Base-by-base conservation (phyloP, 2,797 vertebrate genomes). In the Salarias fasciatus region DNA sequence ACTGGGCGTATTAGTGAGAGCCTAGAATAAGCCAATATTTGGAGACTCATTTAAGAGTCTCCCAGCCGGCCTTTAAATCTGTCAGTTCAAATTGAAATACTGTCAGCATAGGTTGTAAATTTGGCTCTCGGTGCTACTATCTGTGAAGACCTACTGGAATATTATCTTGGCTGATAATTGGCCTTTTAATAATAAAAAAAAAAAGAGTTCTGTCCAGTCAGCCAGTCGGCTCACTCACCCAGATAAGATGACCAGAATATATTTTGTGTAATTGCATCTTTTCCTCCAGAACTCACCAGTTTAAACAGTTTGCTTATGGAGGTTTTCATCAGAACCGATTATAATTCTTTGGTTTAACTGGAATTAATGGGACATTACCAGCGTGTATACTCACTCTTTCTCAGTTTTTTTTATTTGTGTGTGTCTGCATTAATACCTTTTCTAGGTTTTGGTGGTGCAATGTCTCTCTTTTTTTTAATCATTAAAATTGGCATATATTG, bases 41-140 rank as follows among this genome's bases (percentile, higher is more conserved):
- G 64, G 54, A 38, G 77, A 50, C 56, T 82, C 35, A 53, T 80
- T 72, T 68, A 48, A 47, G 49, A 46, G 28, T 67, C 38, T 43
- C 62, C 53, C 35, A 0, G 53, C 51, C 72, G 69, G 53, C 69
- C 76, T 83, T 79, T 79, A 72, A 82, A 79, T 75, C 61, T 74
- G 79, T 63, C 82, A 62, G 43, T 72, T 67, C 14, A 14, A 53
- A 11, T 33, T 75, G 68, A 79, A 73, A 73, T 57, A 57, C 51
- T 40, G 58, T 80, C 65, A 15, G 50, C 57, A 42, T 28, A 52
- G 63, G 68, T 56, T 79, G 72, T 81, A 83, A 76, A 87, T 79
- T 48, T 50, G 38, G 11, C 53, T 54, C 63, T 62, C 53, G 57
- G 7, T 35, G 47, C 63, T 51, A 29, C 62, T 37, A 4, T 61